These are phyloP conservation scores for Aleiodes testaceus DNA, from an alignment of 2,888 invertebrate species.

Conservation along the genomic window DNA sequence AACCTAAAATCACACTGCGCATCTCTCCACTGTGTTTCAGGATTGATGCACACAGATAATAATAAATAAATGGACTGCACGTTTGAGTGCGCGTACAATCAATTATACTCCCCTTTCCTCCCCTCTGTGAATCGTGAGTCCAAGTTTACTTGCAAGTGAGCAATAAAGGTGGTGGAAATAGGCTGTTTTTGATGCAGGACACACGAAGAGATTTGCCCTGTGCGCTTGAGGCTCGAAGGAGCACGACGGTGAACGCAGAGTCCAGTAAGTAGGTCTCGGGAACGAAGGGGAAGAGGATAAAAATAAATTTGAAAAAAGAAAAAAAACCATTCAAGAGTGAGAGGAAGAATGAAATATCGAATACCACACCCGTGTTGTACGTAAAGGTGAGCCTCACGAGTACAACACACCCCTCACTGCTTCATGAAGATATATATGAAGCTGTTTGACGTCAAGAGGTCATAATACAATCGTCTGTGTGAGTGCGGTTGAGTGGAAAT, in stretches of 20 bases:
- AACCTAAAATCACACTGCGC: background rate
- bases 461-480: slow-evolving; percentile 4
- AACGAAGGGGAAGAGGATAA: background rate
- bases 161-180: slow-evolving; percentile 6
- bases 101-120: slow-evolving; percentile 1
- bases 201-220: slow-evolving; percentile 3
- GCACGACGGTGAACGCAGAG: slow-evolving; percentile 21
- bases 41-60: slow-evolving; percentile 11
- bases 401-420: slow-evolving; percentile 16
- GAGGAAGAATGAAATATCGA: background rate
- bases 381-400: slow-evolving; percentile 29
- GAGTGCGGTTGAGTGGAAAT: background rate
- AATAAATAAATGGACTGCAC: slow-evolving; percentile 23
- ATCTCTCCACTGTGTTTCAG: background rate
- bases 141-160: background rate
- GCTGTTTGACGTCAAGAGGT: slow-evolving; percentile 23
- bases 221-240: slow-evolving; percentile 4
- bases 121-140: background rate
- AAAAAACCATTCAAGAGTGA: background rate
- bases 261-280: slow-evolving; percentile 27
- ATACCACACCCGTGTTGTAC: slow-evolving; percentile 22
- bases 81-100: slow-evolving; percentile 19
- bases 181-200: slow-evolving; percentile 1
- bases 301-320: background rate
- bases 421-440: slow-evolving; percentile 18